Conservation (phyloP, 2,113 vertebrate species). For the Lycocorax pyrrhopterus region DNA sequence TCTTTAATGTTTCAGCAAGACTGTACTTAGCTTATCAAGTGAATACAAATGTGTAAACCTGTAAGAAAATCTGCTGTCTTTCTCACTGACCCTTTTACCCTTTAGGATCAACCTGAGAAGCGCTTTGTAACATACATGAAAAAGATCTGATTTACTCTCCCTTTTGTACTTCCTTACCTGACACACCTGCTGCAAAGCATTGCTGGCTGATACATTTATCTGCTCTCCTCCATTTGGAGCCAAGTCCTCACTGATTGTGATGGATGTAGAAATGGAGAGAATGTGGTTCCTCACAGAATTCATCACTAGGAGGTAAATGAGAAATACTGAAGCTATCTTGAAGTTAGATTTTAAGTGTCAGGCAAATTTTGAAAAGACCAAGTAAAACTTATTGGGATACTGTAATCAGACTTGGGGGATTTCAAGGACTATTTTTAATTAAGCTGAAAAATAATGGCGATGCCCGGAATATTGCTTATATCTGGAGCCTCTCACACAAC, state of each 20-base stretch:
- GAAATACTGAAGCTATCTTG: neutral
- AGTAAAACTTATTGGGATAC: neutral
- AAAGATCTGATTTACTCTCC: neutral
- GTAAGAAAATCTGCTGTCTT: neutral
- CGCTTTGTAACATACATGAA: fast-evolving
- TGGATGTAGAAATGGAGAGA: neutral
- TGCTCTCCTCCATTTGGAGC: neutral
- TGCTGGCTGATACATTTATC: neutral
- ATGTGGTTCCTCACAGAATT: neutral
- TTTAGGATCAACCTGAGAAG: neutral
- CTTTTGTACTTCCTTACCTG: neutral
- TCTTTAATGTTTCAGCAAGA: constrained; percentile 32
- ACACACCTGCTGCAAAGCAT: neutral
- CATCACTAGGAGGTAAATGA: neutral
- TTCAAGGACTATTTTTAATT: neutral
- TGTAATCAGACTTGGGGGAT: neutral
- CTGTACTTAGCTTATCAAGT: neutral
- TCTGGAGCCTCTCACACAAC: neutral
- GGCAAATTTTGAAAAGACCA: neutral
- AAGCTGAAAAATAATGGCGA: neutral
- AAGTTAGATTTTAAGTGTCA: neutral
- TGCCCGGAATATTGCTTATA: neutral
- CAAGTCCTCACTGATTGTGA: neutral
- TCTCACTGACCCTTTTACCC: neutral
- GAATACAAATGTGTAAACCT: neutral